Percentiles rank a stretch among this genome's conserved stretches.
phyloP scores from a whole-genome alignment of 2,888 invertebrate species.

The Mythimna pallens region DNA sequence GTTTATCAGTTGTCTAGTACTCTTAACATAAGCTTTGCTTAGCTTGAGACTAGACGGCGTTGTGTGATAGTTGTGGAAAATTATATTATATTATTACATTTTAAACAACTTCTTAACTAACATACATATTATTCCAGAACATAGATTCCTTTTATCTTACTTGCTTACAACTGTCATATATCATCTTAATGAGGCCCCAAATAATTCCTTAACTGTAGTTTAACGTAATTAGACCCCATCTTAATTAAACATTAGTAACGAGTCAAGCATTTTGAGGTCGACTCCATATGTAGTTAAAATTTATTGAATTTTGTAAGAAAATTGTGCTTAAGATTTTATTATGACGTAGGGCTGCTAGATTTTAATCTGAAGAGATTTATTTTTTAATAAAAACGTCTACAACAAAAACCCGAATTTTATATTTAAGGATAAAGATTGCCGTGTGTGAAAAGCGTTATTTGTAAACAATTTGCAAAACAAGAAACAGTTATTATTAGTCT shows the following conservation, averaged over 20 bases:
- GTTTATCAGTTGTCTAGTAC: no score
- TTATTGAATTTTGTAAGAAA: conserved; percentile 29
- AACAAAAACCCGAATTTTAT: no score
- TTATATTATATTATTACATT: not conserved
- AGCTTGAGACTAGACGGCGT: no score
- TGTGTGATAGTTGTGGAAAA: no score
- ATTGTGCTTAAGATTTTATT: conserved; percentile 19
- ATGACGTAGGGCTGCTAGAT: conserved; percentile 7
- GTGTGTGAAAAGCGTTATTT: no score
- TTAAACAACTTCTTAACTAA: not conserved
- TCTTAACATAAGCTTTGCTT: no score
- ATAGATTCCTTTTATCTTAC: conserved; percentile 6
- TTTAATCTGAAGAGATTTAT: not conserved
- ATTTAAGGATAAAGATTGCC: no score
- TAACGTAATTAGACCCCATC: conserved; percentile 35
- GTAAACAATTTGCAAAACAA: no score
- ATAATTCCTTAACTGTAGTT: conserved; percentile 46
- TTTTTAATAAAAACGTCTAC: no score
- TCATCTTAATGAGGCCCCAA: conserved; percentile 29
- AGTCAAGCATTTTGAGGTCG: conserved; percentile 29
- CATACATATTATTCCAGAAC: conserved; percentile 21
- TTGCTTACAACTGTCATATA: conserved; percentile 2
- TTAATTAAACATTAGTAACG: conserved; percentile 43
- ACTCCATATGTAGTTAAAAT: conserved; percentile 49
- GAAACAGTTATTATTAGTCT: no score